Percentiles rank a stretch among this genome's conserved stretches.
Evolutionary conservation across 2,113 vertebrate genomes (phyloP).

Genomic region (Numenius arquata): DNA sequence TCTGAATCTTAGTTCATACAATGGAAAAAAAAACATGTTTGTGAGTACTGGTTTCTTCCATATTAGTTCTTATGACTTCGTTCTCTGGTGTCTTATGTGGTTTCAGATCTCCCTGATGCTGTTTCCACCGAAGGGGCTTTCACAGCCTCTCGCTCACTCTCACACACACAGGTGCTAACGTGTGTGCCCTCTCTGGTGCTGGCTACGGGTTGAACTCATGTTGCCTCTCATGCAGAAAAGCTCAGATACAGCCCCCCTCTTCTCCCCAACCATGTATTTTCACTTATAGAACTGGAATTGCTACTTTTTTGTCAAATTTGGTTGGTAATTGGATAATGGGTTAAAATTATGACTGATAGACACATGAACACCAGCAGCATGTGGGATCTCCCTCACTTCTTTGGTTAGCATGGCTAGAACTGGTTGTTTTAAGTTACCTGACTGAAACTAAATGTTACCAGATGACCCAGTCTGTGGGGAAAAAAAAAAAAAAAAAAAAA

Average conservation of each 20-base stretch:
- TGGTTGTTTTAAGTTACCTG: not conserved
- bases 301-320: not conserved
- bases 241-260: not conserved
- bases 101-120: not conserved
- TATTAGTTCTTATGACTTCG: not conserved
- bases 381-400: not conserved
- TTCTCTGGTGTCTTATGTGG: not conserved
- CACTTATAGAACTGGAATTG: not conserved
- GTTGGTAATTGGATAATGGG: not conserved
- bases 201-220: rapidly evolving
- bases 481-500: not conserved
- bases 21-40: not conserved
- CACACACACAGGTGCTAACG: rapidly evolving
- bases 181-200: not conserved
- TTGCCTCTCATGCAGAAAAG: not conserved
- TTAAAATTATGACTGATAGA: not conserved
- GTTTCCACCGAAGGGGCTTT: not conserved
- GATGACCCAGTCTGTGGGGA: not conserved
- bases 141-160: not conserved
- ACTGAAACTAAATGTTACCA: not conserved
- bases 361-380: rapidly evolving
- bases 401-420: not conserved
- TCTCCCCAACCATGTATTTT: not conserved
- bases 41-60: not conserved
- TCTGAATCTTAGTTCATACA: not conserved